Evolutionary conservation across 2,888 invertebrate genomes (phyloP).

Genomic region (Cordilura impudica): DNA sequence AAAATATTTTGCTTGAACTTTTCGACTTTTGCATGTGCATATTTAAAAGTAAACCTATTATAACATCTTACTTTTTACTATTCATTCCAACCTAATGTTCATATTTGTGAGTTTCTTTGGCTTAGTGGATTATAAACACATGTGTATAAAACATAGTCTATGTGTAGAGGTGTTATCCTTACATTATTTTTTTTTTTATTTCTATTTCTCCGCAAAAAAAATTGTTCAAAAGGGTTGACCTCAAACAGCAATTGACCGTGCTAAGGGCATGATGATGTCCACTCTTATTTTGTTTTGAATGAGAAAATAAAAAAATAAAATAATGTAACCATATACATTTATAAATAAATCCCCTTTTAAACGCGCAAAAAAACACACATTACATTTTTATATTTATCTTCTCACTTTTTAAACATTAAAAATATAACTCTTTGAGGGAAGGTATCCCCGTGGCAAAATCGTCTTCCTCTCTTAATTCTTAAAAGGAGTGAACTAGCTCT

Average conservation of each 20-base stretch:
- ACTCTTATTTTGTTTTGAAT: slow-evolving; percentile 12
- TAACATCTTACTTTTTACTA: no score
- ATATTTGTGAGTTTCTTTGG: neutral
- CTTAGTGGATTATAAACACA: slow-evolving; percentile 45
- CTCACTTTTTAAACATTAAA: slow-evolving; percentile 14
- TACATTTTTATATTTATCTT: slow-evolving; percentile 31
- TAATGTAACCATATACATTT: neutral
- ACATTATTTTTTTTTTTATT: slow-evolving; percentile 24
- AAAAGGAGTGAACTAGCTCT: no score
- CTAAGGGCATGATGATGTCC: slow-evolving; percentile 50
- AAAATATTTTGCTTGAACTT: no score
- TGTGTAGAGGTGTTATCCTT: slow-evolving; percentile 44
- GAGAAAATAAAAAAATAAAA: neutral
- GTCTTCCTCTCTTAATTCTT: neutral
- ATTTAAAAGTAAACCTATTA: no score
- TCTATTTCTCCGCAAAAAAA: slow-evolving; percentile 15
- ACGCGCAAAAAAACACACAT: slow-evolving; percentile 29
- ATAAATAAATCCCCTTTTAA: slow-evolving; percentile 25
- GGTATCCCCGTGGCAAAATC: neutral
- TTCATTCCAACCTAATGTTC: no score
- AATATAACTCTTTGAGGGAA: slow-evolving; percentile 1
- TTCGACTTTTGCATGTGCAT: no score
- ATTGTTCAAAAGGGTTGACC: slow-evolving; percentile 54
- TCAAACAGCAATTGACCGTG: slow-evolving; percentile 60
- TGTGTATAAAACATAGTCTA: slow-evolving; percentile 12